Base-by-base conservation (phyloP, 1,140 invertebrate species). In the Leptoteleia sp. region DNA sequence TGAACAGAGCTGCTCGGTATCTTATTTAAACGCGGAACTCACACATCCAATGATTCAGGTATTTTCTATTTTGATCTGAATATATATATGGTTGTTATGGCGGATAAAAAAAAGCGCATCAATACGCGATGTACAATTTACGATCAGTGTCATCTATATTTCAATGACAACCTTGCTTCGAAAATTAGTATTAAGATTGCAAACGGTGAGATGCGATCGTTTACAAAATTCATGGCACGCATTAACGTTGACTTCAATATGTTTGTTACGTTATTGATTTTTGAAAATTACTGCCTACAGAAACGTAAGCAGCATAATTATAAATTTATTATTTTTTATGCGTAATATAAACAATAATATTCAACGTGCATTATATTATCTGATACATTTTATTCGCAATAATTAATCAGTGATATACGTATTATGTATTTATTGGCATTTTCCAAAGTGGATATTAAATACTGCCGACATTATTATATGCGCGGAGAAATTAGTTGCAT, bases 221-320 rank as follows among this genome's bases (percentile, higher is more conserved):
- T 50, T 64, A 22, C 22, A 29, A 64, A 50, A 64, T 50, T 64
- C 35, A 50, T 48, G 29, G 43, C 31, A 40, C 45, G 15, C 25
- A 64, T 64, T 64, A 50, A 50, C 6, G 25, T 31, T n/a, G n/a
- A 50, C 15, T 50, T n/a, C 13, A 5, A 42, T 40, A 45, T 64
- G 42, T 64, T 64, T 64, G 45, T 64, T 50, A 50, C 17, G 1
- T 3, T 50, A 64, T 64, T 64, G 59, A 64, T 64, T 64, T 22
- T 64, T 64, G 25, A 13, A 45, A 40, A 64, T 64, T 42, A 64
- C 16, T 19, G 31, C 33, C 5, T 17, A 31, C 35, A 35, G 33
- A 42, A 64, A 45, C 22, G 11, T 50, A 5, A 16, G 12, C n/a
- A n/a, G n/a, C n/a, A n/a, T n/a, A 25, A 27, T 7, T 15, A 11